These are phyloP conservation scores for Psilopogon haemacephalus DNA, from an alignment of 2,113 vertebrate species.

Conservation along the genomic window DNA sequence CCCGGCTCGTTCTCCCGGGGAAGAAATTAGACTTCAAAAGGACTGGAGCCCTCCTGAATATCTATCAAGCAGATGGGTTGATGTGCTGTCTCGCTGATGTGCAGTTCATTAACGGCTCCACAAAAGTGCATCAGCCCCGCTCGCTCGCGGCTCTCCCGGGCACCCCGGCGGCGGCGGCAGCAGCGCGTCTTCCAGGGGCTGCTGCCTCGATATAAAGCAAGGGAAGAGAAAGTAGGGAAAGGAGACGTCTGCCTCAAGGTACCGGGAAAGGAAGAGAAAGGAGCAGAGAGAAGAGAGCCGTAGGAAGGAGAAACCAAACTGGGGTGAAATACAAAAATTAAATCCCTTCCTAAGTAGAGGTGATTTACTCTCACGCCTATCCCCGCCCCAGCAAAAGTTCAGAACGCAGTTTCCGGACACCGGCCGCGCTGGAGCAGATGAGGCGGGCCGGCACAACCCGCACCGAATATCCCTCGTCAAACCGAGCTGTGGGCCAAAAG, in stretches of 20 bases:
- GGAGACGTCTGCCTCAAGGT: too few species aligned
- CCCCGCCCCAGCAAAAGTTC: neutral
- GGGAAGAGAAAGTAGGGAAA: neutral
- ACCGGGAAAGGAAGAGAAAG: neutral
- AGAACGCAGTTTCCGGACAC: neutral
- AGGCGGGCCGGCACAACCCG: neutral
- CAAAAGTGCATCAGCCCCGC: constrained; percentile 9
- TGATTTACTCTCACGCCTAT: neutral
- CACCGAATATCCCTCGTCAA: neutral
- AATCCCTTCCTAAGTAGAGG: neutral
- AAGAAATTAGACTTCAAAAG: constrained; percentile 69
- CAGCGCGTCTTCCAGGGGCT: neutral
- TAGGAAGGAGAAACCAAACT: neutral
- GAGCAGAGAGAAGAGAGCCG: neutral
- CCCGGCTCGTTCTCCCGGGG: constrained; percentile 56
- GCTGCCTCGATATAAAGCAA: neutral
- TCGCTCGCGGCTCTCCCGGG: neutral
- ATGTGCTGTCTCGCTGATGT: constrained; percentile 54
- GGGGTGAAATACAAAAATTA: neutral
- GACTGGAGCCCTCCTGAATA: constrained; percentile 58
- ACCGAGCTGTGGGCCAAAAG: neutral
- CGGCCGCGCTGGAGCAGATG: neutral
- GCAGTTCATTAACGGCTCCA: constrained; percentile 44
- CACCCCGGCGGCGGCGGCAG: neutral
- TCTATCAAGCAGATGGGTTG: constrained; percentile 68